Evolutionary conservation across 2,113 vertebrate genomes (phyloP), one percentile per base, ranked within the genome.

Genomic region (Bubo scandiacus): DNA sequence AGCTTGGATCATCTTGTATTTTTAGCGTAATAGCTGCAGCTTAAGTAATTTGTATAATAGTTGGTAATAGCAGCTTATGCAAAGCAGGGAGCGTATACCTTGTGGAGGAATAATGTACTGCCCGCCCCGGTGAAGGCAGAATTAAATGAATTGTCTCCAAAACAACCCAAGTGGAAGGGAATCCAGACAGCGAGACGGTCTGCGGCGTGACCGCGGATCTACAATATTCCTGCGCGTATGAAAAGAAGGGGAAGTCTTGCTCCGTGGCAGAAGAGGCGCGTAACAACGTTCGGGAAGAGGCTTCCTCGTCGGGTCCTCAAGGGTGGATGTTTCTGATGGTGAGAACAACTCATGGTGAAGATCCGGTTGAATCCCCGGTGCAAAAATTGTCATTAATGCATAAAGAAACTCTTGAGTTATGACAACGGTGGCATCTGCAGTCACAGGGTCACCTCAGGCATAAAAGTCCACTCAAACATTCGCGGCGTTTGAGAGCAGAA

Each of bases 221-320:
- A 4, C 22, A 7, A 4, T 14, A 5, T 30, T 34, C 36, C 66
- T 17, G 1, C 7, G 2, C 0, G 0, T 15, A 8, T 4, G 27
- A 51, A 15, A 42, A 23, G 58, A 65, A 51, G n/a, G 21, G 42
- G 12, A 36, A 27, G 49, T 18, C 38, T n/a, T 13, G 30, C 11
- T 62, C 47, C 9, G 0, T 18, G 42, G 16, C 22, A 63, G 49
- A 57, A 42, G 55, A 36, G 63, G n/a, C 9, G 71, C 12, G 1
- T 26, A 18, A 17, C 6, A 21, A 11, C 2, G 2, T 21, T 38
- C 8, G 30, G 66, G 74, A 58, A 73, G 51, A 65, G 45, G 27
- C 19, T 72, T 84, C 21, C 42, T 49, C 12, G 10, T 29, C 19
- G 9, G 43, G 52, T 30, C 66, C 58, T 52, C 11, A 11, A 45